A percentile compares a stretch with the other conserved stretches of the same genome.
These are phyloP conservation scores for Somateria mollissima DNA, from an alignment of 2,797 vertebrate genomes.

Conservation along the genomic window DNA sequence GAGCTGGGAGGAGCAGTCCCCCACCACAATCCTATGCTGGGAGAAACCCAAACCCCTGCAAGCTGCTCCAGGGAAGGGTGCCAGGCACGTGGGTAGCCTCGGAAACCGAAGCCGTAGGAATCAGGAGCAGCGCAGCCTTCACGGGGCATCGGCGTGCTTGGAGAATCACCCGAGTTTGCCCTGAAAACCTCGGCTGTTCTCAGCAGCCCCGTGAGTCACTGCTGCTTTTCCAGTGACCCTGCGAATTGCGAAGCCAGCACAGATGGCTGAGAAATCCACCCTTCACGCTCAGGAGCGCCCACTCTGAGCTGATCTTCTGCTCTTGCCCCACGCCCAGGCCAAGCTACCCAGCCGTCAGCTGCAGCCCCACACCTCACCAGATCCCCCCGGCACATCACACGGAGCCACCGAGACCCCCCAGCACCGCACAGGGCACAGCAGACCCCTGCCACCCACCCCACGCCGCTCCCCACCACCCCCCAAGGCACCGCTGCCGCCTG, in stretches of 20 bases:
- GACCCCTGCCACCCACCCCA: not conserved
- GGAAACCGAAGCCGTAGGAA: not conserved
- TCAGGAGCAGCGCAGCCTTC: not conserved
- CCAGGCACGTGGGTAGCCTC: not conserved
- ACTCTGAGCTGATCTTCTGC: not conserved
- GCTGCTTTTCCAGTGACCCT: not conserved
- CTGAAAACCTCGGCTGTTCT: not conserved
- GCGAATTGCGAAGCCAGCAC: not conserved
- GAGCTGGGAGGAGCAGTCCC: not conserved
- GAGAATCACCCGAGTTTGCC: not conserved
- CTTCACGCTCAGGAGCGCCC: not conserved
- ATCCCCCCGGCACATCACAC: fast-evolving
- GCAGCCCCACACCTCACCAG: fast-evolving
- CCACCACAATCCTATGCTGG: not conserved
- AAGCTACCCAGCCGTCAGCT: not conserved
- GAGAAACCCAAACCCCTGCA: not conserved
- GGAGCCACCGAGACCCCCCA: not conserved
- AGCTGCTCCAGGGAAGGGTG: too few relatives aligned
- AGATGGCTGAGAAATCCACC: not conserved
- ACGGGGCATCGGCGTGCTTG: fast-evolving
- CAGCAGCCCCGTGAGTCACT: not conserved
- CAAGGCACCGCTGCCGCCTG: not conserved
- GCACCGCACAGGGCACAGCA: fast-evolving
- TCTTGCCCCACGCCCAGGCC: too few relatives aligned
- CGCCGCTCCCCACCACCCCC: not conserved